These are phyloP conservation scores for Nasua narica DNA, from an alignment of 2,797 vertebrate species.

Conservation along the genomic window DNA sequence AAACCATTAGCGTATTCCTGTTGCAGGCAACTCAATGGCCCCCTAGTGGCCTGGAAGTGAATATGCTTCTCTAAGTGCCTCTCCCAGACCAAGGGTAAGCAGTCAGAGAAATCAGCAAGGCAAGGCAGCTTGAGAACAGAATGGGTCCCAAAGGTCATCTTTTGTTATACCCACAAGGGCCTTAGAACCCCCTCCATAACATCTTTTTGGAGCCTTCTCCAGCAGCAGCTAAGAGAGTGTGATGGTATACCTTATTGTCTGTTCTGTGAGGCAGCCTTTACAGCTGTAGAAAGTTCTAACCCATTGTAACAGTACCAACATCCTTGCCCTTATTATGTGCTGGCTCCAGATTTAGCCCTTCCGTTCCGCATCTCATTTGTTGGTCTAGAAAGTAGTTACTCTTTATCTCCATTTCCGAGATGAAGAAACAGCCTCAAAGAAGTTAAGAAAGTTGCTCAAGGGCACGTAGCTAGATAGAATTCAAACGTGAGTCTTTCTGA, in stretches of 20 bases:
- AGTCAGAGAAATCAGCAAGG: conserved; percentile 6
- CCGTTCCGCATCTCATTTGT: neutral
- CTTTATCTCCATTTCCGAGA: neutral
- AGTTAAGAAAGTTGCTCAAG: neutral
- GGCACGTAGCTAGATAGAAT: neutral
- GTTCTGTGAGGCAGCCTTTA: neutral
- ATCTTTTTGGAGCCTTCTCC: neutral
- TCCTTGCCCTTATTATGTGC: neutral
- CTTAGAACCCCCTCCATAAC: neutral
- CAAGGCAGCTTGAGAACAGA: neutral
- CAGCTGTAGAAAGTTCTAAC: conserved; percentile 20
- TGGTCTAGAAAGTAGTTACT: neutral
- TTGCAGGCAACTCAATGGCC: conserved; percentile 65
- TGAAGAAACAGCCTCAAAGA: neutral
- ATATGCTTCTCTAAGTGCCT: conserved; percentile 59
- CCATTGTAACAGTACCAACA: neutral
- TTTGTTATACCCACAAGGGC: neutral
- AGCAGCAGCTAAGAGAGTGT: neutral
- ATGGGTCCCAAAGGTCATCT: neutral
- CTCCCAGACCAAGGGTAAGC: neutral
- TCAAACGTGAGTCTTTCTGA: neutral
- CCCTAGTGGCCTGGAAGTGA: conserved; percentile 76
- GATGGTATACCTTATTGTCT: neutral
- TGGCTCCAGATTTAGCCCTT: neutral
- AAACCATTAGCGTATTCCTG: conserved; percentile 70